Base-by-base conservation (phyloP, 2,113 vertebrate genomes). In the Xenus cinereus region DNA sequence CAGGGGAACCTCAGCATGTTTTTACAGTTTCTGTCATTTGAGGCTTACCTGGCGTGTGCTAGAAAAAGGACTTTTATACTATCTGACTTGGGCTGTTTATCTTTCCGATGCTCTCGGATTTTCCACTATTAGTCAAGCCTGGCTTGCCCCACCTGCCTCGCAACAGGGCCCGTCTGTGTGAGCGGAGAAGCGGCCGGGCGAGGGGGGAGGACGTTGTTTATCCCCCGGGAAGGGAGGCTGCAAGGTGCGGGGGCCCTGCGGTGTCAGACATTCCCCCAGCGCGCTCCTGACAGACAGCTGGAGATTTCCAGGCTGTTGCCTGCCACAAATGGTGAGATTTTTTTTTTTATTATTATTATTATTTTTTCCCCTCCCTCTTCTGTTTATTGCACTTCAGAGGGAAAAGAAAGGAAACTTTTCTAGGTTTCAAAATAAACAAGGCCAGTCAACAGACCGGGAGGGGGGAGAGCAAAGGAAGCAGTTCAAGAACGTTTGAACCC, bases 41-140 rank as follows among this genome's bases (percentile, higher is more conserved):
- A 98, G 96, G 94, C 96, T 98, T 98, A 98, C 97, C 98, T 98
- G 98, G 97, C 21, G 54, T 76, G 82, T 76, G 88, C 98, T 97
- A 95, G 98, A 97, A 94, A 98, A 98, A 95, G 97, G 86, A 98
- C 97, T 98, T 98, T 98, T 98, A 98, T 98, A 95, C 97, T 97
- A 97, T 98, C 98, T 96, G 92, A 93, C 90, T 97, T 27, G 89
- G 80, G 84, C 96, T 98, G 97, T 98, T 98, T 98, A 98, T 97
- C 97, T 98, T 98, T 98, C 98, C 96, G 89, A 97, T 84, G 94
- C 83, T 93, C 98, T 97, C 46, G 95, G 87, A 97, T 97, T 98
- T 98, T 98, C 98, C 97, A 97, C 96, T 96, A 92, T 95, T 98
- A 94, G 97, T 97, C 95, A 95, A 95, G 94, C 89, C 94, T 64